phyloP scores from a whole-genome alignment of 2,888 invertebrate genomes.

The Odontocolon sp. region DNA sequence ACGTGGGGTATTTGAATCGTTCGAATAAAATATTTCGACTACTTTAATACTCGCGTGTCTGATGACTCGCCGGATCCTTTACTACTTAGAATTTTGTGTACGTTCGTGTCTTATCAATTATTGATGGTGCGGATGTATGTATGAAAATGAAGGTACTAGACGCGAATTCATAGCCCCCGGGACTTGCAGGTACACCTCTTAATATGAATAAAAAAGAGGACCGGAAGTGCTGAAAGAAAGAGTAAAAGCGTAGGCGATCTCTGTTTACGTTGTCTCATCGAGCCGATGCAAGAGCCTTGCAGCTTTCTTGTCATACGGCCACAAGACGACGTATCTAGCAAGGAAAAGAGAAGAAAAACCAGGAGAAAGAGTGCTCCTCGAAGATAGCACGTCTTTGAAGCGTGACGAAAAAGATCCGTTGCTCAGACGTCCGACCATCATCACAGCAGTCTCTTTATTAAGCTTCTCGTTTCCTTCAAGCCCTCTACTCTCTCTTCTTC shows the following conservation, averaged over 20 bases:
- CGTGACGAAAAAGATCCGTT: slow-evolving; percentile 38
- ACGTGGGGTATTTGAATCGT: too few species aligned
- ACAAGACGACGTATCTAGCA: neutral
- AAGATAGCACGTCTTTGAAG: slow-evolving; percentile 36
- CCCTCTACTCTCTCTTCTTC: slow-evolving; percentile 13
- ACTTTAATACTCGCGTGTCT: too few species aligned
- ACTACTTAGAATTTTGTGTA: too few species aligned
- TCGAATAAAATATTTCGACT: too few species aligned
- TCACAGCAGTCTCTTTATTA: neutral
- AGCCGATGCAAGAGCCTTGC: neutral
- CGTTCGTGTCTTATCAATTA: too few species aligned
- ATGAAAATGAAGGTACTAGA: neutral
- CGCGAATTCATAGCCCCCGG: neutral
- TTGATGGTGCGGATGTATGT: neutral
- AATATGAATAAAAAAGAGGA: slow-evolving; percentile 10
- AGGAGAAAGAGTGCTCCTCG: slow-evolving; percentile 31
- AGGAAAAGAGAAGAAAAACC: neutral
- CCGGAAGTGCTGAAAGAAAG: slow-evolving; percentile 7
- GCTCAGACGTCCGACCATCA: slow-evolving; percentile 19
- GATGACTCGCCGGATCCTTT: too few species aligned
- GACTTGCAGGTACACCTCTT: neutral
- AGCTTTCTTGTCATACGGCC: neutral
- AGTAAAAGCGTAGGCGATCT: slow-evolving; percentile 21
- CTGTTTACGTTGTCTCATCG: slow-evolving; percentile 32
- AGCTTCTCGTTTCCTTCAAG: too few species aligned